Evolutionary conservation across 2,113 vertebrate genomes (phyloP).

Genomic region (Hippolais icterina): DNA sequence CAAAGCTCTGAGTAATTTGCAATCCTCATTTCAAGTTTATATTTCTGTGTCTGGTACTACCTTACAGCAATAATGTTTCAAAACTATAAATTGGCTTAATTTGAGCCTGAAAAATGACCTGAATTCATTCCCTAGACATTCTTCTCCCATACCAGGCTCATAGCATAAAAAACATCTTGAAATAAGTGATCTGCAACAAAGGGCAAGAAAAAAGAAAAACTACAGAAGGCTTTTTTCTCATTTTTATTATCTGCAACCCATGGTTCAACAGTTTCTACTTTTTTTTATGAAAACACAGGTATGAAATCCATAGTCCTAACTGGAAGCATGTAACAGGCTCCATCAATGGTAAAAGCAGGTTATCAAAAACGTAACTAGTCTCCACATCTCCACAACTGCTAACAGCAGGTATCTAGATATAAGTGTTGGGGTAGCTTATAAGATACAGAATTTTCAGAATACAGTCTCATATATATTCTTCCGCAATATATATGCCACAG

Average conservation of each 20-base stretch:
- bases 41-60: neutral
- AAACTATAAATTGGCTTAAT: neutral
- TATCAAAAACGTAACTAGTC: neutral
- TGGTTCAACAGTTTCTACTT: neutral
- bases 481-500: neutral
- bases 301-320: neutral
- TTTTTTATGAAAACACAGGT: neutral
- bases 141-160: neutral
- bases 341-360: neutral
- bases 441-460: neutral
- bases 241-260: neutral
- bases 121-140: neutral
- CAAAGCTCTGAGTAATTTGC: neutral
- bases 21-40: neutral
- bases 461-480: neutral
- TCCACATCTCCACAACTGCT: neutral
- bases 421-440: accelerated
- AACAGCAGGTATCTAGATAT: neutral
- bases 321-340: neutral
- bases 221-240: neutral
- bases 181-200: neutral
- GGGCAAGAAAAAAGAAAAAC: neutral
- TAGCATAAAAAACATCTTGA: neutral
- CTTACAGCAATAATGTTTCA: neutral
- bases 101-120: neutral